These are phyloP conservation scores for Notocelia uddmanniana DNA, from an alignment of 2,888 invertebrate species.

Conservation along the genomic window DNA sequence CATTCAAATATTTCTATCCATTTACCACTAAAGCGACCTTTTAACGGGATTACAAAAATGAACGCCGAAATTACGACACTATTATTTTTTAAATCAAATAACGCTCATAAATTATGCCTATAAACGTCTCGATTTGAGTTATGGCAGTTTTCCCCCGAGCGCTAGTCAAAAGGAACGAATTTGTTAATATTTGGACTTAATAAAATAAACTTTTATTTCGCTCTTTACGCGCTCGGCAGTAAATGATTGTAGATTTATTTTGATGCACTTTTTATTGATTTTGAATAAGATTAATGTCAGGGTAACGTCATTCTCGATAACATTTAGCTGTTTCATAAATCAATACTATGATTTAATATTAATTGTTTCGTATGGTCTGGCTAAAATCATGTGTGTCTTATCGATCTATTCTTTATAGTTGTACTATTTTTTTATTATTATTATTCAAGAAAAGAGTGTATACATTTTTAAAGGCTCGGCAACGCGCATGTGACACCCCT, in stretches of 20 bases:
- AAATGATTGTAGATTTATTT: constrained; percentile 27
- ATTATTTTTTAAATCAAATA: constrained; percentile 46
- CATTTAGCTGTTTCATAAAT: background rate
- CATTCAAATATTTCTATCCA: constrained; percentile 3
- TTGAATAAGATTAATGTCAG: constrained; percentile 8
- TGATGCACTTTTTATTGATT: constrained; percentile 17
- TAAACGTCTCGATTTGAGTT: constrained; percentile 46
- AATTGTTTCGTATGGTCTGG: too few species aligned
- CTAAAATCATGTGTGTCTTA: too few species aligned
- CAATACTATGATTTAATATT: background rate
- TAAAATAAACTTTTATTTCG: constrained; percentile 44
- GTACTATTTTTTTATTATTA: too few species aligned
- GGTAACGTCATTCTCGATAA: background rate
- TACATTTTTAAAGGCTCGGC: too few species aligned
- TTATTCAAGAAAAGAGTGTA: too few species aligned
- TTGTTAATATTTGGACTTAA: constrained; percentile 47
- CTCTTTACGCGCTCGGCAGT: constrained; percentile 32
- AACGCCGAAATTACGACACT: constrained; percentile 41
- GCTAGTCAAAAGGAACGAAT: constrained; percentile 44
- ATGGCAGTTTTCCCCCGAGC: constrained; percentile 40
- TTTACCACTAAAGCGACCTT: constrained; percentile 8
- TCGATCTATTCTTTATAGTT: too few species aligned
- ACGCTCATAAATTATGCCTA: constrained; percentile 42
- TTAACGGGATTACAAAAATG: constrained; percentile 14
- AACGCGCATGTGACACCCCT: too few species aligned